phyloP scores from a whole-genome alignment of 1,140 invertebrate genomes.

The Drosophila lowei region DNA sequence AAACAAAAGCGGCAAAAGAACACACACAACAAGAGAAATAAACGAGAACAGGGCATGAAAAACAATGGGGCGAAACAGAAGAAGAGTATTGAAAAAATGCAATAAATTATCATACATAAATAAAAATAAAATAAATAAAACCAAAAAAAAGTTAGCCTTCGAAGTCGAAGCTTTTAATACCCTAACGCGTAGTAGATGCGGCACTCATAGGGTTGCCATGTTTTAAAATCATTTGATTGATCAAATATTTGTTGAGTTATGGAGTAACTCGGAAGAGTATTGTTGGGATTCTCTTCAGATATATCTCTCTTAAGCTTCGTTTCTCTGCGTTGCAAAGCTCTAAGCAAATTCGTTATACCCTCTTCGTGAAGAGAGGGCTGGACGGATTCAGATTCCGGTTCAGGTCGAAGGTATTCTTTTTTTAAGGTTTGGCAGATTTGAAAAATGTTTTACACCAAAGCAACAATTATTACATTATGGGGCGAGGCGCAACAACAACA shows the following conservation, averaged over 20 bases:
- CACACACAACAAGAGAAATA: constrained; percentile 34
- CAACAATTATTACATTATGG: no score
- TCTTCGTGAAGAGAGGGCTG: background rate
- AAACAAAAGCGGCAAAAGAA: constrained; percentile 52
- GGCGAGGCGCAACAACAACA: constrained; percentile 3
- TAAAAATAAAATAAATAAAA: constrained; percentile 27
- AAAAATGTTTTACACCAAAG: constrained; percentile 37
- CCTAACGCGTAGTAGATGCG: no score
- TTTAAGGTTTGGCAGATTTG: constrained; percentile 32
- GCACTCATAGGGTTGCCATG: no score
- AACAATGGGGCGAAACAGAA: constrained; percentile 41
- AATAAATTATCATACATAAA: constrained; percentile 72
- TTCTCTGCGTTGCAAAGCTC: no score
- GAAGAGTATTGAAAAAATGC: constrained; percentile 59
- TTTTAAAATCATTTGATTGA: no score
- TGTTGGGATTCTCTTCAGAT: no score
- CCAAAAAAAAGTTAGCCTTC: background rate
- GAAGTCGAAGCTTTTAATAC: no score
- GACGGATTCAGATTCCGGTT: constrained; percentile 34
- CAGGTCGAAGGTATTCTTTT: constrained; percentile 7
- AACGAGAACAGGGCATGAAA: constrained; percentile 34
- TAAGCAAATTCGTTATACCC: no score
- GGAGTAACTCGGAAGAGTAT: no score
- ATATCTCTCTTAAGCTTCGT: no score
- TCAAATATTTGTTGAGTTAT: no score